Percentiles rank a stretch among this genome's conserved stretches.
These are phyloP conservation scores for Leucosticte australis DNA, from an alignment of 2,113 vertebrate species.

Conservation along the genomic window DNA sequence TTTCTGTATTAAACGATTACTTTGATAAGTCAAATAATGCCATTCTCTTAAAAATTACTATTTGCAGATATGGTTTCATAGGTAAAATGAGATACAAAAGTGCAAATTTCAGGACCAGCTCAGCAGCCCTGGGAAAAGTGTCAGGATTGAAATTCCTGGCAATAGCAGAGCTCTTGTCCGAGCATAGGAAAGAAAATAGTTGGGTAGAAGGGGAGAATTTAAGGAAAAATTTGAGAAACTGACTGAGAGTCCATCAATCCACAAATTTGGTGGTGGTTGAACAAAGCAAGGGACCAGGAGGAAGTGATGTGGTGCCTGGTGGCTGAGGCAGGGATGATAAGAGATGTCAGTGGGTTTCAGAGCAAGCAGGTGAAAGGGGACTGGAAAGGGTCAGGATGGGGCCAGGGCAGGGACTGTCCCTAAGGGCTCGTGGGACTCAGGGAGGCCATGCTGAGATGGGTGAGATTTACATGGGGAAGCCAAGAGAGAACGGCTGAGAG, in stretches of 20 bases:
- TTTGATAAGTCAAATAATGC: background rate
- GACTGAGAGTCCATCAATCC: background rate
- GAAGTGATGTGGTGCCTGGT: rapidly evolving
- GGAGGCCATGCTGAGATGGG: background rate
- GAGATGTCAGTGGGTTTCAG: background rate
- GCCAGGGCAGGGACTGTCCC: background rate
- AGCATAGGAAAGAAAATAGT: background rate
- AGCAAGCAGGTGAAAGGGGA: background rate
- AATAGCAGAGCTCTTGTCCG: background rate
- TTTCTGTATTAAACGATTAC: background rate
- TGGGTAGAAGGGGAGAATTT: background rate
- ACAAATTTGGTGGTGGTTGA: background rate
- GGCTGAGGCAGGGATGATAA: background rate
- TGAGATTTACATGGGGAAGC: background rate
- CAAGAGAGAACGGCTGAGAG: background rate
- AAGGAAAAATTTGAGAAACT: background rate
- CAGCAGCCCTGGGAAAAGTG: background rate
- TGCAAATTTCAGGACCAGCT: background rate
- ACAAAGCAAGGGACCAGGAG: background rate
- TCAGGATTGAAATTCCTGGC: background rate
- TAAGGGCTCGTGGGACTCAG: rapidly evolving
- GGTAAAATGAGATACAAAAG: background rate
- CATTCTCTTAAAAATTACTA: background rate
- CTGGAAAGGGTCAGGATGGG: background rate
- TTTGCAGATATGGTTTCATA: background rate